Percentiles rank a stretch among this genome's conserved stretches.
These are phyloP conservation scores for Torymus tubicola DNA, from an alignment of 2,888 invertebrate genomes.

Conservation along the genomic window DNA sequence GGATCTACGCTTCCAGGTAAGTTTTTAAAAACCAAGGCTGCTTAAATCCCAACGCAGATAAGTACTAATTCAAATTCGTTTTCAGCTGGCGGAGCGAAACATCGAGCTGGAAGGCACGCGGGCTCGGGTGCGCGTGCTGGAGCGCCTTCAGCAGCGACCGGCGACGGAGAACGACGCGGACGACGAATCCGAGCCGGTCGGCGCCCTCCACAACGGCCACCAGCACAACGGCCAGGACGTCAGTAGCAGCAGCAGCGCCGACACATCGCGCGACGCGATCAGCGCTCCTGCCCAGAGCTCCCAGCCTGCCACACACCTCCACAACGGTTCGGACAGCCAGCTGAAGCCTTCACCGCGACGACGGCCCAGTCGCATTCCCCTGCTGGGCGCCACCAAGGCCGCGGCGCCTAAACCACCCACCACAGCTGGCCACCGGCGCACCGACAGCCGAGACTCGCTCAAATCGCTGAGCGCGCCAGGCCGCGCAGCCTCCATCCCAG, in stretches of 20 bases:
- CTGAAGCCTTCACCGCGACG: constrained; percentile 75
- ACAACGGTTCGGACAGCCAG: constrained; percentile 65
- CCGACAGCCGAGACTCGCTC: constrained; percentile 73
- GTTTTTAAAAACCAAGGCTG: constrained; percentile 54
- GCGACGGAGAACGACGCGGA: constrained; percentile 76
- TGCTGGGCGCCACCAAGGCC: constrained; percentile 78
- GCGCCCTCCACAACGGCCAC: constrained; percentile 20
- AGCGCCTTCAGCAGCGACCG: constrained; percentile 78
- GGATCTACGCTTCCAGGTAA: constrained; percentile 88
- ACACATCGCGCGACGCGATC: constrained; percentile 55
- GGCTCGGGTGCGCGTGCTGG: constrained; percentile 86
- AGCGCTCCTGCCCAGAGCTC: no score
- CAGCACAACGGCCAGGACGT: background rate
- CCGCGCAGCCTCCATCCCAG: constrained; percentile 23
- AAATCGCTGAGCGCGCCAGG: constrained; percentile 63
- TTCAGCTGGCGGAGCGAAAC: constrained; percentile 87
- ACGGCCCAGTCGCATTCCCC: constrained; percentile 85
- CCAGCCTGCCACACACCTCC: background rate
- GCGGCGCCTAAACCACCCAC: constrained; percentile 81
- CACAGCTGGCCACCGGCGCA: constrained; percentile 62
- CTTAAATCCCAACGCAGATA: background rate
- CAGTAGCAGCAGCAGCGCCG: constrained; percentile 60
- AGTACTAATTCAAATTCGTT: background rate
- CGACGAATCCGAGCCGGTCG: constrained; percentile 71
- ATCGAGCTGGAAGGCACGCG: constrained; percentile 90